phyloP scores from a whole-genome alignment of 2,113 vertebrate genomes.

The Dascyllus trimaculatus region DNA sequence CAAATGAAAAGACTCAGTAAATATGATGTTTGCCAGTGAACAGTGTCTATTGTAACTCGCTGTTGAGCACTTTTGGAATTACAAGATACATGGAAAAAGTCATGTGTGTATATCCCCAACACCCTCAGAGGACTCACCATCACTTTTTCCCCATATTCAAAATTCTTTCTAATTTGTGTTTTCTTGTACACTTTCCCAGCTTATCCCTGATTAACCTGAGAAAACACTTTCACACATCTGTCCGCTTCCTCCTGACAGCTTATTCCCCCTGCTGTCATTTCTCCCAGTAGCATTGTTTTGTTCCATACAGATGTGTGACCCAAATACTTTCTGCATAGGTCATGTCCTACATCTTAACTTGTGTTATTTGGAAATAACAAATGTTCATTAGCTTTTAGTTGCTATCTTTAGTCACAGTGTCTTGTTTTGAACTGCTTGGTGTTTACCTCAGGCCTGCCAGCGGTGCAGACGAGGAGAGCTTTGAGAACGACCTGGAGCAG shows the following conservation, averaged over 20 bases:
- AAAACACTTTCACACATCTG: no score
- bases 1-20: no score
- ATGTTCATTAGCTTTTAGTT: not conserved
- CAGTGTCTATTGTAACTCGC: no score
- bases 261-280: no score
- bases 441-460: constrained; percentile 80
- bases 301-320: not conserved
- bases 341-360: not conserved
- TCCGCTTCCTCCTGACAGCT: no score
- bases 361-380: not conserved
- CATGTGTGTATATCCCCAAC: no score
- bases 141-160: not conserved
- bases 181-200: not conserved
- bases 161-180: not conserved
- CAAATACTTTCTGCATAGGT: not conserved
- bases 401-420: not conserved
- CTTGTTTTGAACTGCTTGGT: constrained; percentile 4
- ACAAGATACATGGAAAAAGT: no score
- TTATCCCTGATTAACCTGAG: no score
- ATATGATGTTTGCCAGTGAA: no score
- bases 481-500: constrained; percentile 91
- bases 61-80: no score
- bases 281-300: not conserved
- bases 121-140: no score
- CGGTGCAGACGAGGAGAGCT: constrained; percentile 88